Percentiles rank a stretch among this genome's conserved stretches.
Evolutionary conservation across 64 coral and sea anemone genomes (phyloP).

Genomic region (Stichodactyla mertensii): DNA sequence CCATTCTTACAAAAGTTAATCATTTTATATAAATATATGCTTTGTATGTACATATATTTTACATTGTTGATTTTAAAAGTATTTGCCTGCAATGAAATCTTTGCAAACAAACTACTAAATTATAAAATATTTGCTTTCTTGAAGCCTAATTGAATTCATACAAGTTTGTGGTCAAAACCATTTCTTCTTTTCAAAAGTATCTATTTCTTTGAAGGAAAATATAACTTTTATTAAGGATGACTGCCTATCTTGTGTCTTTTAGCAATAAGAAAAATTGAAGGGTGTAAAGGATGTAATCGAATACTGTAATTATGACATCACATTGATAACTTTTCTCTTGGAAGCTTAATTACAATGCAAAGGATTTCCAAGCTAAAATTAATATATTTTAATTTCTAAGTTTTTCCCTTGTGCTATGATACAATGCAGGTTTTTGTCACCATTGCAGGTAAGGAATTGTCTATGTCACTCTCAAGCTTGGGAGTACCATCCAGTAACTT

Average conservation of each 20-base stretch:
- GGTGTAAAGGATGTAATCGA: too few relatives aligned
- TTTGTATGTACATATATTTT: background rate
- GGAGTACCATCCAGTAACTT: conserved; percentile 85
- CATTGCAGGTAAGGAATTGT: background rate
- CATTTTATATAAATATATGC: background rate
- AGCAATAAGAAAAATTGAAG: too few relatives aligned
- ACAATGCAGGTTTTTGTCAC: conserved; percentile 72
- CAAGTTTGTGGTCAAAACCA: too few relatives aligned
- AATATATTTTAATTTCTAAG: background rate
- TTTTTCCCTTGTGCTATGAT: conserved; percentile 30
- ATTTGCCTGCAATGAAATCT: too few relatives aligned
- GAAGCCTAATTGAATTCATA: too few relatives aligned
- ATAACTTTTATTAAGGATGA: background rate
- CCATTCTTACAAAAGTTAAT: background rate
- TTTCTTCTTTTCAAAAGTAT: background rate
- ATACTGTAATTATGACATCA: background rate
- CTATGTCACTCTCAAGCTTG: conserved; percentile 61
- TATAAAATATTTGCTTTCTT: too few relatives aligned
- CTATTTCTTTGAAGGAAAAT: background rate
- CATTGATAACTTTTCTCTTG: background rate
- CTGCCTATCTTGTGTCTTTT: too few relatives aligned
- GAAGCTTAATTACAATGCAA: background rate
- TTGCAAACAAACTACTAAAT: too few relatives aligned
- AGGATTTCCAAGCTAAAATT: background rate
- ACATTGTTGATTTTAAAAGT: background rate